Percentiles rank a stretch among this genome's conserved stretches.
Evolutionary conservation across 2,888 invertebrate genomes (phyloP).

Genomic region (Callinectes sapidus): DNA sequence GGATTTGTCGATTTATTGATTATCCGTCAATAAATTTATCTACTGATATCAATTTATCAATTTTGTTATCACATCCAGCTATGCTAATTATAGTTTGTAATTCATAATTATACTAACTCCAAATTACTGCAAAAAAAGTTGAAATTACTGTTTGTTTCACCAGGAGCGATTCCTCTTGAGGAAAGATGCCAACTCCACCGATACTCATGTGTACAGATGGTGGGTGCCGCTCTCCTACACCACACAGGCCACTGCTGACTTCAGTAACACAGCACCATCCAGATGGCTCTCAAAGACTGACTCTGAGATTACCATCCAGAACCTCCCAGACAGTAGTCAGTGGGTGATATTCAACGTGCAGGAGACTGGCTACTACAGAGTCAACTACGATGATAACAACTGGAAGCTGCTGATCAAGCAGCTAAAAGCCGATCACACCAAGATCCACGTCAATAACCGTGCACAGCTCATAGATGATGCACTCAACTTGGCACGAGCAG

Average conservation of each 20-base stretch:
- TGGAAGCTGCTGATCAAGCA: constrained; percentile 85
- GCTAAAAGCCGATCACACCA: constrained; percentile 81
- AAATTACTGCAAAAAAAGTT: not conserved
- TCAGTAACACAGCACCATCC: constrained; percentile 78
- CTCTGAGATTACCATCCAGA: constrained; percentile 46
- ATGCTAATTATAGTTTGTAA: not conserved
- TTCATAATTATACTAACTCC: not conserved
- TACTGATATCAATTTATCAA: too few relatives aligned
- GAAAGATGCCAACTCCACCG: constrained; percentile 76
- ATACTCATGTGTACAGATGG: constrained; percentile 80
- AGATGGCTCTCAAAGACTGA: constrained; percentile 77
- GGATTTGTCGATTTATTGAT: too few relatives aligned
- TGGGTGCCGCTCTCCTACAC: constrained; percentile 82
- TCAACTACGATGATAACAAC: constrained; percentile 87
- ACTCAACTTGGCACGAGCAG: constrained; percentile 43
- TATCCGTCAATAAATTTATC: too few relatives aligned
- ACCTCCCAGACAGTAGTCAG: constrained; percentile 75
- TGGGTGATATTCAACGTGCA: constrained; percentile 89
- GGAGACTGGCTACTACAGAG: constrained; percentile 80
- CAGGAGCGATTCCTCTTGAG: constrained; percentile 83
- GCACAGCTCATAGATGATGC: constrained; percentile 91
- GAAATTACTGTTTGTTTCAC: not conserved
- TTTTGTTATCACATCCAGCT: too few relatives aligned
- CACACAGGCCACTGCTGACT: constrained; percentile 77
- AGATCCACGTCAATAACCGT: constrained; percentile 86